Evolutionary conservation across 2,888 invertebrate species (phyloP), one percentile per base, ranked within the genome.

Genomic region (Nemapogon koenigi): DNA sequence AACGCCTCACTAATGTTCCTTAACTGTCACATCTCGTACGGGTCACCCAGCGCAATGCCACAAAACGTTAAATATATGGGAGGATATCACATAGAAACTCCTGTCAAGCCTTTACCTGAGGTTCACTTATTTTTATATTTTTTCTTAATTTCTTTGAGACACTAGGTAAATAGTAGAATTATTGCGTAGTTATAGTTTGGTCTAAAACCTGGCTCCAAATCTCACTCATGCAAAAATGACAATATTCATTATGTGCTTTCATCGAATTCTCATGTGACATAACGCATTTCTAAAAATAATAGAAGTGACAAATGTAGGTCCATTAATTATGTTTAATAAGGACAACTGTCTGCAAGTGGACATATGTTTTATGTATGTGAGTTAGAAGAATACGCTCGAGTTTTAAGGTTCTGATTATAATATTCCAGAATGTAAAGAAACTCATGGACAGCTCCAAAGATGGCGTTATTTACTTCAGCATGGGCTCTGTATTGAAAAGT

Each of bases 381-480:
- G 6, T 22, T 22, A 7, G 6, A 22, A 22, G 10, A 22, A 7
- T 7, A 22, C 6, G 6, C 10, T 10, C 10, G 6, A 10, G 7
- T 22, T 22, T 22, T 10, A 22, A 22, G 10, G 10, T 10, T 6
- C 7, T 22, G 22, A 7, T 22, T 22, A 22, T 22, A 7, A 16
- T 31, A 4, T 55, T 27, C 38, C 43, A 71, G 70, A 59, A 64
- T 43, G 48, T 79, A 2, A 53, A 73, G 52, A 57, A 57, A 35
- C 49, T 69, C 32, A 40, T 67, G 38, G 59, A 64, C 35, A 48
- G 47, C 6, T 50, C 65, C 1, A 49, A 54, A 22, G 40, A 64
- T 16, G 69, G 70, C 0, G 57, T 62, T 1, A 56, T 69, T 26
- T 62, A 55, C 48, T 67, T 71, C 47, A 68, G 66, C 39, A 52